Conservation (phyloP, 2,797 vertebrate genomes). For the Pseudomugil tenellus region DNA sequence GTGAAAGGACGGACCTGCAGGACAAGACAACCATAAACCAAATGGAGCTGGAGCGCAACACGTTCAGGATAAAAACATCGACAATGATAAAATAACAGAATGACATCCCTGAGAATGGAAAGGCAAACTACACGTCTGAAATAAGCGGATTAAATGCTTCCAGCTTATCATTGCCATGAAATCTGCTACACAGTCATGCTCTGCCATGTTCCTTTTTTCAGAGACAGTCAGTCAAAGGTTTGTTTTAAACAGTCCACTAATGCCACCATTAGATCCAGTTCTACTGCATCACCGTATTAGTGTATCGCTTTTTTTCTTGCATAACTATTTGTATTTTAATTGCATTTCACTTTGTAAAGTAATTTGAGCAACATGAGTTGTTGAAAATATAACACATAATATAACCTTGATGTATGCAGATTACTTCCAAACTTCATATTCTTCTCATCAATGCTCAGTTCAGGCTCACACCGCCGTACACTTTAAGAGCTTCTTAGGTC, state of each 20-base stretch:
- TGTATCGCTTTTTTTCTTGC: not conserved
- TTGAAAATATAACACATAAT: not conserved
- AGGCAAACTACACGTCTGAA: not conserved
- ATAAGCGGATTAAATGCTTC: not conserved
- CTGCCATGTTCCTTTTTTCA: not conserved
- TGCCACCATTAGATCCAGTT: slow-evolving; percentile 24
- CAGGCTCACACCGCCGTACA: not conserved
- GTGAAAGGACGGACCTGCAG: slow-evolving; percentile 92
- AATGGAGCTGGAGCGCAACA: not conserved
- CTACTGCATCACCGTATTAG: fast-evolving
- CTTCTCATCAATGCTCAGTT: not conserved
- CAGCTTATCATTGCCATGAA: not conserved
- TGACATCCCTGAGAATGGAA: not conserved
- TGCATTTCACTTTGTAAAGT: not conserved
- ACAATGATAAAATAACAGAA: not conserved
- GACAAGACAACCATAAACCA: not conserved
- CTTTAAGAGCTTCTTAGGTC: not conserved
- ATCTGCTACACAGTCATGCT: no score
- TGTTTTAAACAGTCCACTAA: slow-evolving; percentile 3
- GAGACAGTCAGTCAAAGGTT: not conserved
- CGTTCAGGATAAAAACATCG: not conserved
- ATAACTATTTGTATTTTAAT: not conserved
- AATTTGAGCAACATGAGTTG: not conserved
- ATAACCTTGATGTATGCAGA: not conserved
- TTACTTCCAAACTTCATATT: not conserved